phyloP scores from a whole-genome alignment of 2,113 vertebrate genomes.

The Nanger granti region DNA sequence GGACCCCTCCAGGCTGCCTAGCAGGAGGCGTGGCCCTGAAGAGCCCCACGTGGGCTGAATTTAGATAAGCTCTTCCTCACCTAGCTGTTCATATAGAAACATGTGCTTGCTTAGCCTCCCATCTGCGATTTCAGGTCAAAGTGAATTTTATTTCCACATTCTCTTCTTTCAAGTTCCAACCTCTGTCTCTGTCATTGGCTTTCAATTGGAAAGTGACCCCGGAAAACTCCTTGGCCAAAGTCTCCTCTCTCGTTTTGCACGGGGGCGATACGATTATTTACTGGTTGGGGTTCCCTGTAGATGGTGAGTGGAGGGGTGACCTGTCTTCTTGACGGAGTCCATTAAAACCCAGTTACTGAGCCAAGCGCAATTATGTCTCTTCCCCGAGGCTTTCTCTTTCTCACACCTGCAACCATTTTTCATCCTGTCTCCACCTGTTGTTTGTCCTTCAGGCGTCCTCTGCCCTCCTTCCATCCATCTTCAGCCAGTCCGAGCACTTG shows the following conservation, averaged over 20 bases:
- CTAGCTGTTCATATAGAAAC: not conserved
- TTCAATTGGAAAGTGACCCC: not conserved
- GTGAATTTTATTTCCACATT: not conserved
- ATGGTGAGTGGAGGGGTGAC: not conserved
- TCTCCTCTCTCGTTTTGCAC: not conserved
- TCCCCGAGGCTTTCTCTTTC: not conserved
- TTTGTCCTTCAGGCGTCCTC: not conserved
- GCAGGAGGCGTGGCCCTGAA: accelerated
- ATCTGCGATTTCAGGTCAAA: not conserved
- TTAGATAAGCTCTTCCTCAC: not conserved
- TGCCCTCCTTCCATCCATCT: not conserved
- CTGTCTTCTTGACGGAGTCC: not conserved
- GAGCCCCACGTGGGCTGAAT: not conserved
- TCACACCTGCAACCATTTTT: not conserved
- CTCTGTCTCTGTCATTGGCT: not conserved
- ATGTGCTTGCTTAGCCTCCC: not conserved
- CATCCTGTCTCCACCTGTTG: not conserved
- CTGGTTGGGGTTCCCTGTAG: not conserved
- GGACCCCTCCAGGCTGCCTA: not conserved
- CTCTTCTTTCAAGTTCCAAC: not conserved
- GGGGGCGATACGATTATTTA: not conserved
- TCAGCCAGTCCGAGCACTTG: accelerated
- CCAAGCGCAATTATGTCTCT: not conserved
- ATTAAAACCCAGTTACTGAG: not conserved
- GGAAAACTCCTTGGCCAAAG: not conserved